Evolutionary conservation across 2,113 vertebrate genomes (phyloP).

Genomic region (Anolis carolinensis): DNA sequence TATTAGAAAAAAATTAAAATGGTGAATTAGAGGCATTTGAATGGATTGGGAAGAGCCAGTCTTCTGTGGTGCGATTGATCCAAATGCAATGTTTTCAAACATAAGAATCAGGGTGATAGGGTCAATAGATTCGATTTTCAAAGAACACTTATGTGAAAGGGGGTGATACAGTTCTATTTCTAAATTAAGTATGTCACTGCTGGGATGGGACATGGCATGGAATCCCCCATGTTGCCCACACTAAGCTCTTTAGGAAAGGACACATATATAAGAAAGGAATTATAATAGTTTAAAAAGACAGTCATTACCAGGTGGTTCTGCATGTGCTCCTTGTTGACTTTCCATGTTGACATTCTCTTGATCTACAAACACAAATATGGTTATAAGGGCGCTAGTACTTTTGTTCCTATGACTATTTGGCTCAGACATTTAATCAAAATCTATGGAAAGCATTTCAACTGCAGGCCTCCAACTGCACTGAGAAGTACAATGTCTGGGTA

Average conservation of each 20-base stretch:
- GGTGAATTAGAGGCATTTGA: too few relatives aligned
- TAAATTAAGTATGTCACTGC: not conserved
- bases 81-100: too few relatives aligned
- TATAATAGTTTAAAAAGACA: not conserved
- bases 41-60: too few relatives aligned
- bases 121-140: not conserved
- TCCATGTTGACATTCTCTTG: constrained; percentile 75
- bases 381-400: not conserved
- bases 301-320: constrained; percentile 74
- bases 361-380: constrained; percentile 59
- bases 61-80: too few relatives aligned
- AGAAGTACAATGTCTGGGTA: not conserved
- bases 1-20: too few relatives aligned
- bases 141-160: not conserved
- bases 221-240: not conserved
- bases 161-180: not conserved
- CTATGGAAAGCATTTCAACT: not conserved
- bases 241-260: not conserved
- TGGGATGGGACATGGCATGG: not conserved
- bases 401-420: not conserved
- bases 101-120: too few relatives aligned
- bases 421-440: not conserved
- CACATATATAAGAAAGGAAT: not conserved
- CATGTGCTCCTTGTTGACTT: constrained; percentile 45
- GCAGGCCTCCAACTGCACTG: not conserved